Conservation (phyloP, 2,113 vertebrate species). For the Neodontobutis hainanensis region DNA sequence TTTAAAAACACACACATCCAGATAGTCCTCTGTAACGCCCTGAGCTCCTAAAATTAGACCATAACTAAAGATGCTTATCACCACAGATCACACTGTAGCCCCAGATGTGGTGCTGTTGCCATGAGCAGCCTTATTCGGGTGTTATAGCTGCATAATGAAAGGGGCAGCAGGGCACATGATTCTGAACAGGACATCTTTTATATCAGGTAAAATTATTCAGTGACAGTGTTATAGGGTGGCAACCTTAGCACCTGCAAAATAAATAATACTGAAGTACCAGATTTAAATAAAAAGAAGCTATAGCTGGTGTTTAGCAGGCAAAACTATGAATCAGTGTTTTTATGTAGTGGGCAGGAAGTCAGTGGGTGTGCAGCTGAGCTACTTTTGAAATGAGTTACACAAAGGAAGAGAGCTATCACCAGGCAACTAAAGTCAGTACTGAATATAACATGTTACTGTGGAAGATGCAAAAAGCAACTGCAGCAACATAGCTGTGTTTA, state of each 20-base stretch:
- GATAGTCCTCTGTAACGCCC: slow-evolving; percentile 17
- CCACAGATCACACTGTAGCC: slow-evolving; percentile 17
- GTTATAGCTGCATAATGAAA: too few species aligned
- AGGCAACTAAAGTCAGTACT: not conserved
- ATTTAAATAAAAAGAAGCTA: not conserved
- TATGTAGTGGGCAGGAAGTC: not conserved
- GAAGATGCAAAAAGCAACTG: slow-evolving; percentile 3
- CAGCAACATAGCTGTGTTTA: not conserved
- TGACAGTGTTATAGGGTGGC: slow-evolving; percentile 7
- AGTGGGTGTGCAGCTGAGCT: not conserved
- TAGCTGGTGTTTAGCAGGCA: not conserved
- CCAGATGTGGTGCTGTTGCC: slow-evolving; percentile 24
- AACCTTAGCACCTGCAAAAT: not conserved
- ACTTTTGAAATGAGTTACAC: slow-evolving; percentile 3
- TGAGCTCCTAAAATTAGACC: slow-evolving; percentile 11
- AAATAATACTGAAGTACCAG: slow-evolving; percentile 1
- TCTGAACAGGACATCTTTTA: slow-evolving; percentile 16
- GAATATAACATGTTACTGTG: too few species aligned
- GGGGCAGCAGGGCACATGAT: too few species aligned
- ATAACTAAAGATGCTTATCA: slow-evolving; percentile 28
- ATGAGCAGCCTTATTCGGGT: not conserved
- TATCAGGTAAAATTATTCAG: slow-evolving; percentile 4
- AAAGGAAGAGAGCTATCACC: not conserved
- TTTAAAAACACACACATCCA: not conserved
- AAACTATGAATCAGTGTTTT: not conserved